phyloP scores from a whole-genome alignment of 2,113 vertebrate genomes.

The Corvus moneduloides region DNA sequence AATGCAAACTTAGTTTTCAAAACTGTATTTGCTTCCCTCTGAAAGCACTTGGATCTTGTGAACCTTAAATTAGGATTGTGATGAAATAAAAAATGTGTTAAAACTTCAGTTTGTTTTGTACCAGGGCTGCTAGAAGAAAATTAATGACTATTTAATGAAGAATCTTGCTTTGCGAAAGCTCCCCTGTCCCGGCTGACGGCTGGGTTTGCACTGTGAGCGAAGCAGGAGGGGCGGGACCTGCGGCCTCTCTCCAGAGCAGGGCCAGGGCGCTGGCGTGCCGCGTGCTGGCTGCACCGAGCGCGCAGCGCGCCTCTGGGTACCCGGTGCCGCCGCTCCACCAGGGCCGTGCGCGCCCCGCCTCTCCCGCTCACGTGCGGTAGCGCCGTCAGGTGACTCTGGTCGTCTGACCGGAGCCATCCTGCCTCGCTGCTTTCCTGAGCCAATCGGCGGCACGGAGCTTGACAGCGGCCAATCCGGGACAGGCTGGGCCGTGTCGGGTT shows the following conservation, averaged over 20 bases:
- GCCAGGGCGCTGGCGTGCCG: neutral
- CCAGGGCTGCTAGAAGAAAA: fast-evolving
- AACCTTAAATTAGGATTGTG: neutral
- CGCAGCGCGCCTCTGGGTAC: neutral
- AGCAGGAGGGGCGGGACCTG: neutral
- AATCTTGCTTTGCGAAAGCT: fast-evolving
- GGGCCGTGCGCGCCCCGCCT: neutral
- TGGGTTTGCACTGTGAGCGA: too few relatives aligned
- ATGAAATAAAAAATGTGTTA: fast-evolving
- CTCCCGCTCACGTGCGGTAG: neutral
- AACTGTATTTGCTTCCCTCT: neutral
- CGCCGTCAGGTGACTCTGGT: constrained; percentile 84
- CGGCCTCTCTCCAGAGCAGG: fast-evolving
- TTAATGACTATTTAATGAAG: fast-evolving
- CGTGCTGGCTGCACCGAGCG: neutral
- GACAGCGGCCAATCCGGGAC: neutral
- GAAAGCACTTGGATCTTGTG: fast-evolving
- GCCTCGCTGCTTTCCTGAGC: neutral
- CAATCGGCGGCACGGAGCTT: neutral
- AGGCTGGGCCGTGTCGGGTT: neutral
- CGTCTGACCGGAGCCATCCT: constrained; percentile 39
- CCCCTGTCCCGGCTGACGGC: neutral
- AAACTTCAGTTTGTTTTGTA: fast-evolving
- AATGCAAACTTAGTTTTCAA: fast-evolving
- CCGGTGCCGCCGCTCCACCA: too few relatives aligned